Evolutionary conservation across 2,797 vertebrate genomes (phyloP), one percentile per base, ranked within the genome.

Genomic region (Heteromormyrus szaboi): DNA sequence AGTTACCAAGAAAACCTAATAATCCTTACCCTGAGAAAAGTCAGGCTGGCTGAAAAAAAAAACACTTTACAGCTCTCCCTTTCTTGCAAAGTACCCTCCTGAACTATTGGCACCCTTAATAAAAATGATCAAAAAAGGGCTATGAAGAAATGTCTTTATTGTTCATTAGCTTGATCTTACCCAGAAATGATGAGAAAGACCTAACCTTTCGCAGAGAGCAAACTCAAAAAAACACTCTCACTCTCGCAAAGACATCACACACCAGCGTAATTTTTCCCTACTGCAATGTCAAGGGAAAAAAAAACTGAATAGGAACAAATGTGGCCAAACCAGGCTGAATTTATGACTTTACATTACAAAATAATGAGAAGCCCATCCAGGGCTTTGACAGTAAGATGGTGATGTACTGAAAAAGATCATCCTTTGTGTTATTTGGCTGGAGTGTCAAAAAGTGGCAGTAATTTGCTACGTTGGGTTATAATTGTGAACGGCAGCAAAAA

Each of bases 1-100:
- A 86, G 90, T 94, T 91, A 94, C 92, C 83, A 84, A 90, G 33
- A 90, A 12, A 87, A 86, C 84, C 72, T 90, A 90, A 90, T 29
- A 22, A 51, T 37, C 29, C n/a, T 25, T 14, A 33, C 51, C 72
- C 25, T 81, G 46, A 44, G 85, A 19, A 25, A 29, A 54, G 25
- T 22, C 79, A 37, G 46, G n/a, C 37, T 86, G 54, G 72, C 19
- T 83, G 29, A 22, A 81, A 41, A 62, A 44, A 62, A 44, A 37
- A 53, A 12, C 0, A 33, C 12, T 37, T 46, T 50, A 54, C 37
- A 12, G 5, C 44, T 62, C 22, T 84, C 2, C 33, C 84, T 41
- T 59, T 68, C 50, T 81, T 54, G 19, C 14, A 46, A 19, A 41
- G 72, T 37, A 72, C 65, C 65, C 65, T 37, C 29, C 29, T 17